Base-by-base conservation (phyloP, 2,888 invertebrate species). In the Tenodera sinensis region DNA sequence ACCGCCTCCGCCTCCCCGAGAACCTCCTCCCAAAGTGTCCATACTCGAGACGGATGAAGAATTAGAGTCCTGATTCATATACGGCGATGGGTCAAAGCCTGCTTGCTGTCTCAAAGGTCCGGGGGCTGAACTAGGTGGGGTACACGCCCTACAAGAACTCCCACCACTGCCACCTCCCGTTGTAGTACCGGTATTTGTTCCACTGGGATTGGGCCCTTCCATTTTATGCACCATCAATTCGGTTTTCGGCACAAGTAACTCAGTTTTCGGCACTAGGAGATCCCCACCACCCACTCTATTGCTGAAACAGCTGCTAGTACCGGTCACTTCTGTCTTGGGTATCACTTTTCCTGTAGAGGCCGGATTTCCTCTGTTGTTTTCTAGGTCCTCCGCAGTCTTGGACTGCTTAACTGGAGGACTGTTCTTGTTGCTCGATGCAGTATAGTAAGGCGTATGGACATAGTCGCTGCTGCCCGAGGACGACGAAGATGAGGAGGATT, bases 11-110 rank as follows among this genome's bases (percentile, higher is more conserved):
- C 42, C 87, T 14, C 87, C 87, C 7, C 87, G 34, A 34, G 82
- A 82, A 34, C 87, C 87, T 28, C 88, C 84, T 42, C 92, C 93
- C 92, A 93, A 93, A 81, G 93, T 92, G 88, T 97, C 97, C 95
- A 96, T 96, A 92, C 96, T 96, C 8, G 95, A 95, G 94, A 95
- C 94, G 71, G 95, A 95, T 4, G 95, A 97, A 91, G 95, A 95
- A 92, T 95, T 96, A 90, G 97, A 96, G 93, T 97, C 97, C 94
- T 95, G 95, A 92, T 95, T 95, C 91, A 95, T 92, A 92, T 95
- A 95, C 7, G 90, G 28, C 54, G 89, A 85, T 0, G 95, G 95
- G 93, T 96, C 96, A 94, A 95, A 95, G 6, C 93, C 94, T 92
- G 81, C 81, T 85, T 54, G 89, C 87, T 94, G 93, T 54, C 89